Evolutionary conservation across 1,140 invertebrate species (phyloP).

Genomic region (Geopemphigus sp.): DNA sequence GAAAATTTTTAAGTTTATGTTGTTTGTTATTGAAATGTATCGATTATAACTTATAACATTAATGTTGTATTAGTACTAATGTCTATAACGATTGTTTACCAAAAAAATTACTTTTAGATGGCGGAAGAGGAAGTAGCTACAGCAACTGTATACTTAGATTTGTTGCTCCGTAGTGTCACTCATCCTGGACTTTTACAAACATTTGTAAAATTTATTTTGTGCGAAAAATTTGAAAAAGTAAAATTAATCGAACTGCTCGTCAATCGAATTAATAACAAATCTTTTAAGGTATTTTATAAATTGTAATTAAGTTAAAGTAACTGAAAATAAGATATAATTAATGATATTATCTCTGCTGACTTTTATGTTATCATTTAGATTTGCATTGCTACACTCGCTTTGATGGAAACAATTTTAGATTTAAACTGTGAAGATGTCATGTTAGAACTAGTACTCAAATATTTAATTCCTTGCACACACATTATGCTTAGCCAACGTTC

Average conservation of each 20-base stretch:
- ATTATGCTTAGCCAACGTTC: slow-evolving; percentile 80
- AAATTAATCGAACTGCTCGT: slow-evolving; percentile 76
- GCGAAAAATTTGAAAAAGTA: slow-evolving; percentile 77
- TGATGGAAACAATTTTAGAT: slow-evolving; percentile 88
- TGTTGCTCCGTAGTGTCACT: slow-evolving; percentile 81
- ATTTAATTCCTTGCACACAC: slow-evolving; percentile 85
- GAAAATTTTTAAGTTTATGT: neutral
- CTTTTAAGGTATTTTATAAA: slow-evolving; percentile 62
- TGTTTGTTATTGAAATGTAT: neutral
- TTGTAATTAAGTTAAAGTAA: no score
- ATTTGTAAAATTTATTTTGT: slow-evolving; percentile 82
- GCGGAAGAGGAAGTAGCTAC: slow-evolving; percentile 81
- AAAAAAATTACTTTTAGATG: slow-evolving; percentile 4
- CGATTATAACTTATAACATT: neutral
- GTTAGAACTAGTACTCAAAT: slow-evolving; percentile 84
- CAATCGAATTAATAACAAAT: slow-evolving; percentile 68
- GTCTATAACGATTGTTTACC: neutral
- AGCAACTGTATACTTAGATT: slow-evolving; percentile 87
- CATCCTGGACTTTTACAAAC: slow-evolving; percentile 78
- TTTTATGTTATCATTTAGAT: slow-evolving; percentile 62
- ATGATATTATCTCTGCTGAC: no score
- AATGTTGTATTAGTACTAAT: neutral
- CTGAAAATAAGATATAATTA: no score
- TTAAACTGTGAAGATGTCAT: slow-evolving; percentile 97
- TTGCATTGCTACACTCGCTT: slow-evolving; percentile 81